These are phyloP conservation scores for Micronycteris hirsuta DNA, from an alignment of 2,113 vertebrate species.

Conservation along the genomic window DNA sequence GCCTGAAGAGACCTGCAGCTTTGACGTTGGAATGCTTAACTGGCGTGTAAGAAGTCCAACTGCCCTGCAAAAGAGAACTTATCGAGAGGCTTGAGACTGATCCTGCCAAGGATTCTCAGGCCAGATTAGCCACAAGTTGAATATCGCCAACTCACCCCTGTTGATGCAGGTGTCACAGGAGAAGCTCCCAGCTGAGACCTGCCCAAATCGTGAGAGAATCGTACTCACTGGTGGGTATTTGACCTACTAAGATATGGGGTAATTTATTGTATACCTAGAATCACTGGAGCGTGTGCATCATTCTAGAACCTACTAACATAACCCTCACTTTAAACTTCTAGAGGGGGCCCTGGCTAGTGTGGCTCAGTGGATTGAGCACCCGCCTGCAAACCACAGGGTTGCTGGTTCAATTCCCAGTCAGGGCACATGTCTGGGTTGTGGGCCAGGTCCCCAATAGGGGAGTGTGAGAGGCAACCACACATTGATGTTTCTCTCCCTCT, in stretches of 20 bases:
- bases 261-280: not conserved
- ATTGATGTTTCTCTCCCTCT: too few relatives aligned
- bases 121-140: not conserved
- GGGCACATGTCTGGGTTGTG: too few relatives aligned
- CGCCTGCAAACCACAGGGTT: too few relatives aligned
- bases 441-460: too few relatives aligned
- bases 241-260: not conserved
- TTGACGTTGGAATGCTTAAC: not conserved
- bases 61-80: not conserved
- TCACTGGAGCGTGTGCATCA: not conserved
- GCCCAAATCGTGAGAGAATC: not conserved
- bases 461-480: too few relatives aligned
- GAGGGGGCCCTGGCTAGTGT: not conserved
- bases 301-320: not conserved
- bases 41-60: not conserved
- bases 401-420: too few relatives aligned
- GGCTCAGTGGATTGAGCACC: too few relatives aligned
- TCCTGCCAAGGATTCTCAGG: not conserved
- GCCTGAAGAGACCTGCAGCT: not conserved
- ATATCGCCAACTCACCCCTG: not conserved
- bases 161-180: not conserved
- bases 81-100: not conserved
- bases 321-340: not conserved
- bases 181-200: not conserved
- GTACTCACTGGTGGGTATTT: not conserved